Percentiles rank a stretch among this genome's conserved stretches.
These are phyloP conservation scores for Athalia circularis DNA, from an alignment of 2,888 invertebrate genomes.

Conservation along the genomic window DNA sequence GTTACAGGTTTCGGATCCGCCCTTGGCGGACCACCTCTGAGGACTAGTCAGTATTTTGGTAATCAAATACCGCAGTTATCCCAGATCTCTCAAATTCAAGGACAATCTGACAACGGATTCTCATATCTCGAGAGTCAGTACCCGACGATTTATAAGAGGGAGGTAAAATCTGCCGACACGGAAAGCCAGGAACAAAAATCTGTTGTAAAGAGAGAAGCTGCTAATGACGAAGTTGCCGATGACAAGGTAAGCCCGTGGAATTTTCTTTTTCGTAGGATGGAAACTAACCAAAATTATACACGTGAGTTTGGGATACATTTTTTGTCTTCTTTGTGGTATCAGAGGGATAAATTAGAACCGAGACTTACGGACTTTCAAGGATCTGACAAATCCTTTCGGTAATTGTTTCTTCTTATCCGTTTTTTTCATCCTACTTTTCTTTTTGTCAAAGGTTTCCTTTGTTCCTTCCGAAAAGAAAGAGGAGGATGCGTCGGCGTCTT, in stretches of 20 bases:
- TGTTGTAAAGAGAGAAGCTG: conserved; percentile 54
- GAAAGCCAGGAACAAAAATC: conserved; percentile 48
- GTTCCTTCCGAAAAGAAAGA: conserved; percentile 25
- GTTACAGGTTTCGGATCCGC: conserved; percentile 13
- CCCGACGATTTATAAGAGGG: conserved; percentile 63
- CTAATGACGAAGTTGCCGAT: conserved; percentile 28
- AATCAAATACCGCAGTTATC: conserved; percentile 43
- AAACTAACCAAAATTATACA: neutral
- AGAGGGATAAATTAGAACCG: too few species aligned
- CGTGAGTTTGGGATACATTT: too few species aligned
- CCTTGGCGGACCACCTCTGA: conserved; percentile 29
- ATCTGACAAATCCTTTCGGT: too few species aligned
- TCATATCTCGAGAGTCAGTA: conserved; percentile 63
- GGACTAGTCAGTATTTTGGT: conserved; percentile 57
- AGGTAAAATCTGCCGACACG: conserved; percentile 52
- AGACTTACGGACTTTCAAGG: too few species aligned
- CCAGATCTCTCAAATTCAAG: conserved; percentile 47
- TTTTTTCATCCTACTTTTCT: neutral
- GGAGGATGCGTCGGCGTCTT: neutral
- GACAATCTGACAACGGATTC: conserved; percentile 48
- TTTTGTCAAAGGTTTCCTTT: conserved; percentile 57
- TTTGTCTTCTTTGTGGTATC: too few species aligned
- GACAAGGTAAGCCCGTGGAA: conserved; percentile 28
- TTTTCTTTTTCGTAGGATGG: neutral
- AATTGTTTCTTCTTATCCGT: neutral